Evolutionary conservation across 2,888 invertebrate species (phyloP), one percentile per base, ranked within the genome.

Genomic region (Mesorhabditis belari): DNA sequence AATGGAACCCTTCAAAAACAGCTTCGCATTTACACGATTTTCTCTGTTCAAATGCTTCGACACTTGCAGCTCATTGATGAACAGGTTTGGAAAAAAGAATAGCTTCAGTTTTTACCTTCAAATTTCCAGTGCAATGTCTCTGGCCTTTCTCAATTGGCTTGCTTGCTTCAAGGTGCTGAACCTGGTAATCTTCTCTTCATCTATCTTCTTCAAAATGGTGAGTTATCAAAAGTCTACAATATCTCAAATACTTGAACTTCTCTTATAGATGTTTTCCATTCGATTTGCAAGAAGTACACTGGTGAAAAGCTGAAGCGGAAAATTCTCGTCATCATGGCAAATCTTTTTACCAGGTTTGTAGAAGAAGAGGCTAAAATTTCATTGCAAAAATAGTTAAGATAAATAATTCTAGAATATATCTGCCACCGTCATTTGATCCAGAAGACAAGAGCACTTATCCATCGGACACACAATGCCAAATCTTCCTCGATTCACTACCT

Each of bases 141-240:
- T 59, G 77, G 77, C 29, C 69, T 79, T 50, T 76, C 77, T 19
- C 69, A 73, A 23, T 50, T 79, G 60, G 77, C 75, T 5, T 63
- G 70, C 12, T 67, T 67, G 53, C 64, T 77, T 49, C 63, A 67
- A 52, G 66, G 65, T 21, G 70, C 66, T 12, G 74, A 77, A 25
- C 71, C 76, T 4, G 79, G 79, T 55, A 79, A 76, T 44, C 61
- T 79, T 44, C 62, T 76, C n/a, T 79, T 79, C 61, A 72, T 76
- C 50, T 67, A 76, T 54, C 61, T 79, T 23, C 69, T 79, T 55
- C 77, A 79, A 58, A 69, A 69, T 57, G 76, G 77, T 25, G 69
- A 68, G 29, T 66, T 79, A 17, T 12, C 17, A 44, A 44, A 44
- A n/a, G n/a, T 44, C n/a, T 12, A 44, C 12, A 44, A 44, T 44